These are phyloP conservation scores for Eira barbara DNA, from an alignment of 2,113 vertebrate genomes.

Conservation along the genomic window DNA sequence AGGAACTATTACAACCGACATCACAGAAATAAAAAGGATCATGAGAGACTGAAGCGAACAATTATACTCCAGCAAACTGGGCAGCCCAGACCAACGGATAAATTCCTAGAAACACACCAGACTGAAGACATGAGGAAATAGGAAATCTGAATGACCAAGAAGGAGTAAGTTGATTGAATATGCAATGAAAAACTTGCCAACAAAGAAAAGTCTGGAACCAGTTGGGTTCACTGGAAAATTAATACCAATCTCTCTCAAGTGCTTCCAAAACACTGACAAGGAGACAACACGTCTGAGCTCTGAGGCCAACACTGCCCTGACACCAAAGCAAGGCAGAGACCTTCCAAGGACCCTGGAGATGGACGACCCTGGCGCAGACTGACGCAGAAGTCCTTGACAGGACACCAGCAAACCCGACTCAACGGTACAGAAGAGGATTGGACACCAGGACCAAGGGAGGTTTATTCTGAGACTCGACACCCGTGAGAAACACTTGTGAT, in stretches of 20 bases:
- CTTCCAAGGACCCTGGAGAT: not conserved
- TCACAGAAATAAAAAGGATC: not conserved
- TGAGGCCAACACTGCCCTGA: not conserved
- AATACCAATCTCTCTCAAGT: not conserved
- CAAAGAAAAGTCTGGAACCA: not conserved
- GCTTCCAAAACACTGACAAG: not conserved
- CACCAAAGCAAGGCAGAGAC: not conserved
- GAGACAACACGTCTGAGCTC: not conserved
- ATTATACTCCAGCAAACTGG: not conserved
- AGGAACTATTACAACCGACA: not conserved
- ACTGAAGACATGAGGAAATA: not conserved
- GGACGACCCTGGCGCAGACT: not conserved
- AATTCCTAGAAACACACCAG: not conserved
- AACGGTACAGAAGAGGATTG: not conserved
- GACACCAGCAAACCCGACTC: not conserved
- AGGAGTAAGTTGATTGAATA: not conserved
- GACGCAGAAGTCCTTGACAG: not conserved
- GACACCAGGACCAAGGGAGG: not conserved
- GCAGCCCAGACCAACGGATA: not conserved
- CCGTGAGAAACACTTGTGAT: not conserved
- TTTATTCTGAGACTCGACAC: not conserved
- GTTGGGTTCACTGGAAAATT: not conserved
- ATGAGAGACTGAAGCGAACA: not conserved
- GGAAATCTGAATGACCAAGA: not conserved
- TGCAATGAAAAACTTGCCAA: not conserved